Conservation (phyloP, 2,113 vertebrate genomes). For the Phodopus roborovskii region DNA sequence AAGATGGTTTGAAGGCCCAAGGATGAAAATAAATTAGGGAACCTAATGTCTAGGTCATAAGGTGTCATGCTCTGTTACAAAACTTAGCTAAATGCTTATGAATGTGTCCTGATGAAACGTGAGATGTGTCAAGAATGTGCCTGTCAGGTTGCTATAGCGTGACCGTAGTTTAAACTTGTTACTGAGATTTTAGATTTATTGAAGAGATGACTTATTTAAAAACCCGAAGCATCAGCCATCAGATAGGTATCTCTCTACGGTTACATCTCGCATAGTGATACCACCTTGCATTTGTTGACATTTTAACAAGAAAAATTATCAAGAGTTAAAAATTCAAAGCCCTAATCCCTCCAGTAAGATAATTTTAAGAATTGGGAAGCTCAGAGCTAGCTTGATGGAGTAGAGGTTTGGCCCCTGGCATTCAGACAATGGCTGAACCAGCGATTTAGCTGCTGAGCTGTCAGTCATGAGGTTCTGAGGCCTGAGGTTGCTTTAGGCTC, state of each 20-base stretch:
- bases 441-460: background rate
- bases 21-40: conserved; percentile 69
- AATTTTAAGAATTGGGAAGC: conserved; percentile 48
- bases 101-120: conserved; percentile 58
- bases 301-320: conserved; percentile 70
- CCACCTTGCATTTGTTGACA: conserved; percentile 54
- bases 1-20: conserved; percentile 76
- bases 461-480: background rate
- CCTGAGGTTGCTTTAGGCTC: background rate
- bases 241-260: conserved; percentile 66
- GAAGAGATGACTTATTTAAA: conserved; percentile 74
- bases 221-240: conserved; percentile 61
- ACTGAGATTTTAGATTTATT: conserved; percentile 69
- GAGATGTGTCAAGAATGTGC: conserved; percentile 52
- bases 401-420: conserved; percentile 6
- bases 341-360: conserved; percentile 48
- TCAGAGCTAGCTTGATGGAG: conserved; percentile 24
- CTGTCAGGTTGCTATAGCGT: conserved; percentile 60
- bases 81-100: conserved; percentile 64
- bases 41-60: conserved; percentile 58
- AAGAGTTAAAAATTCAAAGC: conserved; percentile 67
- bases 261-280: conserved; percentile 58
- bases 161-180: conserved; percentile 59
- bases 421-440: conserved; percentile 23
- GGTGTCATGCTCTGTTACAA: conserved; percentile 66